These are phyloP conservation scores for Scolanthus callimorphus DNA, from an alignment of 92 coral and sea anemone species.

Conservation along the genomic window DNA sequence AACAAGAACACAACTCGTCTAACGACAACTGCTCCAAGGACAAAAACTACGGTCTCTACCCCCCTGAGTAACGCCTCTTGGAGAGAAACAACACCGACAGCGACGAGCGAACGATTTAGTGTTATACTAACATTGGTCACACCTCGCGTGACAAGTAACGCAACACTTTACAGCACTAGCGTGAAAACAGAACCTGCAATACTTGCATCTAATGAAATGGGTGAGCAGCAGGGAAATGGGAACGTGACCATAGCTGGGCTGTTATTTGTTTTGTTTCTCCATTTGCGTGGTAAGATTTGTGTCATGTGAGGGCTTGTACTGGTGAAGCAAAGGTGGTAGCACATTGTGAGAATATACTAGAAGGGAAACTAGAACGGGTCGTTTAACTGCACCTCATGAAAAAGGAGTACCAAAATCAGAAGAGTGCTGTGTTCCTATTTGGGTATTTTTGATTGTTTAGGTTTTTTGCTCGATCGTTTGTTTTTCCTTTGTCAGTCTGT, in stretches of 20 bases:
- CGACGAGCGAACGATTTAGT: neutral
- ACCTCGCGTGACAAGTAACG: neutral
- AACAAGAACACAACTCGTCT: slow-evolving; percentile 3
- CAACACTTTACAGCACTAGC: neutral
- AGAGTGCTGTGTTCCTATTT: no score
- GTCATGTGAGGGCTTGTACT: no score
- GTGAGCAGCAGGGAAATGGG: neutral
- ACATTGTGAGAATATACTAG: no score
- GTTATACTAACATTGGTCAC: neutral
- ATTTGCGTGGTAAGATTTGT: slow-evolving; percentile 56
- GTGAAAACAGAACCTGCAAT: neutral
- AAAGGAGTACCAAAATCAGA: no score
- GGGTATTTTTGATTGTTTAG: no score
- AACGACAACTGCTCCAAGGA: neutral
- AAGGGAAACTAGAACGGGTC: no score
- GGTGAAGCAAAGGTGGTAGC: no score
- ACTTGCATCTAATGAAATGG: neutral
- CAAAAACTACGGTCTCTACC: neutral
- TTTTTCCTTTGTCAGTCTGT: no score
- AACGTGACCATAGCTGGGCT: slow-evolving; percentile 40
- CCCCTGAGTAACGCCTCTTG: neutral
- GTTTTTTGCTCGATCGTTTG: no score
- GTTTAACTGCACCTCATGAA: no score
- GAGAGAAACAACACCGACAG: no score
- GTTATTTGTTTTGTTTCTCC: slow-evolving; percentile 63